phyloP scores from a whole-genome alignment of 2,113 vertebrate species.

The Dasyurus viverrinus region DNA sequence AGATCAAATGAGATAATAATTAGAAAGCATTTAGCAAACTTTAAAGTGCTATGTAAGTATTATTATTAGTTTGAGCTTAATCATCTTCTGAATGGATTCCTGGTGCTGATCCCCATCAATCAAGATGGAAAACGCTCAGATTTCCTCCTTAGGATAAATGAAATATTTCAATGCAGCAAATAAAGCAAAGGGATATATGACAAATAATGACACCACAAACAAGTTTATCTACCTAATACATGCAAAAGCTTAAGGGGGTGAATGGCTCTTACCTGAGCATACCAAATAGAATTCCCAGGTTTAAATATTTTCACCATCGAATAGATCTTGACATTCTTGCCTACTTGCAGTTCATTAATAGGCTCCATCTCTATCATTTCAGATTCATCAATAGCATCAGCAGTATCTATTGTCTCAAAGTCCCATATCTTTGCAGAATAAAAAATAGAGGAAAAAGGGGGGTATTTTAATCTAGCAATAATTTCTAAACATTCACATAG shows the following conservation, averaged over 20 bases:
- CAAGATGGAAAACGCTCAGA: not conserved
- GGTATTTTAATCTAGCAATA: conserved; percentile 22
- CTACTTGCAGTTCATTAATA: conserved; percentile 92
- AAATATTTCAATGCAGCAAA: not conserved
- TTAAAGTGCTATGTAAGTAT: not conserved
- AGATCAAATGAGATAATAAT: not conserved
- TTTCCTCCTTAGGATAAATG: not conserved
- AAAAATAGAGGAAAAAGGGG: conserved; percentile 46
- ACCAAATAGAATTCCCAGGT: conserved; percentile 88
- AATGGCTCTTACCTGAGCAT: conserved; percentile 90
- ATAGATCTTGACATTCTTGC: conserved; percentile 88
- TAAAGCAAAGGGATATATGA: not conserved
- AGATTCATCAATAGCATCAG: conserved; percentile 84
- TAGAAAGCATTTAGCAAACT: not conserved
- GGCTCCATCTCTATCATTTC: conserved; percentile 91
- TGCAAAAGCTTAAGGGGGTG: conserved; percentile 32
- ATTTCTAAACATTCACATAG: conserved; percentile 31
- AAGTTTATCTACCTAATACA: not conserved
- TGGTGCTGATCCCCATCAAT: not conserved
- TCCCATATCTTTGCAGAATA: conserved; percentile 90
- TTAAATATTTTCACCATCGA: conserved; percentile 89
- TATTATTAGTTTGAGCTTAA: not conserved
- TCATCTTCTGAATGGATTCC: not conserved
- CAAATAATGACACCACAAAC: not conserved
- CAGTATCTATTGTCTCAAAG: conserved; percentile 90